Base-by-base conservation (phyloP, 2,797 vertebrate species). In the Pseudochirops corinnae region DNA sequence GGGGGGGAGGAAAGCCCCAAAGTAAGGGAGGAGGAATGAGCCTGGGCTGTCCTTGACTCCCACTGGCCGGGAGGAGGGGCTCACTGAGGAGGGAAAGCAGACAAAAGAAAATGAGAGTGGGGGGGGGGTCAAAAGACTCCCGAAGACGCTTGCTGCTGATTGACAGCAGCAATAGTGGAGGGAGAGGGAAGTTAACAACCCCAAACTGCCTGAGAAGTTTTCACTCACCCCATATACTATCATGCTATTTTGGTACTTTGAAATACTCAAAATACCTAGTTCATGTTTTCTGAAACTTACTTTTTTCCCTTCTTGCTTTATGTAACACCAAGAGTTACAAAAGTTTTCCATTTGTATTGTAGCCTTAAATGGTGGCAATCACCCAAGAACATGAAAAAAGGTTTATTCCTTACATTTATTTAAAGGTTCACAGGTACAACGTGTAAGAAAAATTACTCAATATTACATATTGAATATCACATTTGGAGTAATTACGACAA, bases 331-430 rank as follows among this genome's bases (percentile, higher is more conserved):
- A 5, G 21, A 56, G 60, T 58, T 55, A 95, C 56, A 92, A 92
- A 92, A 91, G 67, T 82, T 82, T 82, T 82, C n/a, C 39, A 87
- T 0, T 0, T 24, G 7, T n/a, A 21, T 39, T 31, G 50, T 14
- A 50, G 87, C 39, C 29, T 90, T 55, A 87, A 24, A 82, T 0
- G n/a, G 91, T 7, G 93, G 92, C 82, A 55, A 74, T 55, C 28
- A 92, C 91, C 94, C 90, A 94, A 92, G 50, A 90, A 21, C 3
- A 5, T 92, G 92, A 96, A 91, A 55, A 92, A 56, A 56, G 60
- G 82, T 97, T 97, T 98, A 96, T 96, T 96, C 91, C 93, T 95
- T 94, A 96, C 52, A 60, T 92, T 95, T 96, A 95, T 74, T 91
- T 91, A 82, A 67, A 96, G 60, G 52, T 95, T 93, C 93, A 97